These are phyloP conservation scores for Ostrea edulis DNA, from an alignment of 1,140 invertebrate genomes.

Conservation along the genomic window DNA sequence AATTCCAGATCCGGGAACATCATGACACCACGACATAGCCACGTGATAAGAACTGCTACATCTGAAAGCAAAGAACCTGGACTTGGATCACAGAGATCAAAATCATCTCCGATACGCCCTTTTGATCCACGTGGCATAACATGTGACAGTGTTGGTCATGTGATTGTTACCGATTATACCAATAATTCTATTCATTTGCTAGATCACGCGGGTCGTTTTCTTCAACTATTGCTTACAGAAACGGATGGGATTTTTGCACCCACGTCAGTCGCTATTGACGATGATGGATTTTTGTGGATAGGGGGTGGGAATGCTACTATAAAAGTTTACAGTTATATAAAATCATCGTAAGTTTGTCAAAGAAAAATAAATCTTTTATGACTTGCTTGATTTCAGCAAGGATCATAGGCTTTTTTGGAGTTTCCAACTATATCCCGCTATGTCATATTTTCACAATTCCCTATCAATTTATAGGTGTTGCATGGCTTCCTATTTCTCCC, in stretches of 20 bases:
- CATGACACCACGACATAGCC: no score
- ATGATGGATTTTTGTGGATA: conserved; percentile 44
- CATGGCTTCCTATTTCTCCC: no score
- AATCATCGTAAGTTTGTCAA: background rate
- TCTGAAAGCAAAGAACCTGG: background rate
- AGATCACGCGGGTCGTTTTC: conserved; percentile 59
- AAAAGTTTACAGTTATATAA: conserved; percentile 41
- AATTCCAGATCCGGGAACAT: background rate
- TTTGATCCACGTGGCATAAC: conserved; percentile 55
- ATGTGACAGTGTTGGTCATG: conserved; percentile 58
- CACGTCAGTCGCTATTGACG: conserved; percentile 51
- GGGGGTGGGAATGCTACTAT: conserved; percentile 46
- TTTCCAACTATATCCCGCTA: no score
- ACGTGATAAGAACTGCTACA: background rate
- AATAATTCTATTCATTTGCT: conserved; percentile 62
- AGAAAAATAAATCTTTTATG: no score
- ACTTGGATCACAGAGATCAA: conserved; percentile 15
- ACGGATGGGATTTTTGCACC: conserved; percentile 61
- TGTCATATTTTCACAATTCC: no score
- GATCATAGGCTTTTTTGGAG: no score
- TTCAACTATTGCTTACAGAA: conserved; percentile 57
- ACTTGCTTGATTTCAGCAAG: no score
- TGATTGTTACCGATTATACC: conserved; percentile 61
- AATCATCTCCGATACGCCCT: conserved; percentile 35
- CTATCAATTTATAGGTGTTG: no score